Evolutionary conservation across 2,113 vertebrate species (phyloP).

Genomic region (Aldabrachelys gigantea): DNA sequence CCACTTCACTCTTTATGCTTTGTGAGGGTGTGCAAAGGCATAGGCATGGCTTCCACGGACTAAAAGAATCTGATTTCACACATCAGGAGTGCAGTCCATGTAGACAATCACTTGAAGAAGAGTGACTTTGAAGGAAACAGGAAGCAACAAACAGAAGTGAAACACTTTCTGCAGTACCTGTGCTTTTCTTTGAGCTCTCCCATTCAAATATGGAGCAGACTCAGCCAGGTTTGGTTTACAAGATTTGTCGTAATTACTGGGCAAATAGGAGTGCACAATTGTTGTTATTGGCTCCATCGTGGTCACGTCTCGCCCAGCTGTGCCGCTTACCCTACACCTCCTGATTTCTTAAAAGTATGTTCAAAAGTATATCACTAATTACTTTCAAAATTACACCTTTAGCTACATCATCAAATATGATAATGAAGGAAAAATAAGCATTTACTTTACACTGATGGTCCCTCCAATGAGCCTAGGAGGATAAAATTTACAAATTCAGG

Average conservation of each 20-base stretch:
- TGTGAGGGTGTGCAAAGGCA: neutral
- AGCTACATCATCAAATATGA: too few species aligned
- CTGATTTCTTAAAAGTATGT: neutral
- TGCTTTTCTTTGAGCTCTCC: neutral
- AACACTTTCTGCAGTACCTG: neutral
- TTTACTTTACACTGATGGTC: neutral
- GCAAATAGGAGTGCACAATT: neutral
- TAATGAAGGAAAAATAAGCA: neutral
- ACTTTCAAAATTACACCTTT: neutral
- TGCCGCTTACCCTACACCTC: neutral
- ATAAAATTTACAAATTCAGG: neutral
- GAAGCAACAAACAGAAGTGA: neutral
- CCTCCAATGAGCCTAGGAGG: neutral
- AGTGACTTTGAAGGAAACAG: neutral
- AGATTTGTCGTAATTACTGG: neutral
- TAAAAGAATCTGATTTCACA: neutral
- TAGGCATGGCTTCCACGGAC: neutral
- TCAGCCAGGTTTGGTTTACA: neutral
- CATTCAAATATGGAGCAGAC: neutral
- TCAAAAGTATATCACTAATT: neutral
- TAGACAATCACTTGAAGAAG: neutral
- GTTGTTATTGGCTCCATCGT: neutral
- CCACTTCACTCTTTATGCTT: accelerated
- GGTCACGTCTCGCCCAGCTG: neutral
- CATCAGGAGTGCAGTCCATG: neutral